Base-by-base conservation (phyloP, 2,888 invertebrate species). In the Abrostola tripartita region DNA sequence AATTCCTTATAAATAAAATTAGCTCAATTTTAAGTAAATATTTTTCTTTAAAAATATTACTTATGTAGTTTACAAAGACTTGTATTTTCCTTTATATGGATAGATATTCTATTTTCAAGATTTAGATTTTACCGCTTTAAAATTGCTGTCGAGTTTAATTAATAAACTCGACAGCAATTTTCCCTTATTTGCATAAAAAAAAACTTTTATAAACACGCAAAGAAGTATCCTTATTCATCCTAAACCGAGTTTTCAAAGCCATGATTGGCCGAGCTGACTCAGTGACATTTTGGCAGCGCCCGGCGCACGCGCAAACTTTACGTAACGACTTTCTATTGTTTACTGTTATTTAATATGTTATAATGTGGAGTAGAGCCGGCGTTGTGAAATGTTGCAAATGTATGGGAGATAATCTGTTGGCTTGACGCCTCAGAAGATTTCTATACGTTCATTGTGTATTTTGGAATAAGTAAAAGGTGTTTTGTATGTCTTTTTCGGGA, bases 321-420 rank as follows among this genome's bases (percentile, higher is more conserved):
- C 81, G 81, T 85, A 85, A 84, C 68, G 47, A 73, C 88, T 88
- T 88, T 88, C 88, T 86, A 87, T 88, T 85, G 85, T 86, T 81
- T 78, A 73, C 65, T 59, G 65, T 71, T 68, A 69, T 67, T 65
- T 62, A 67, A 66, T 68, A 65, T 65, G 64, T 68, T 79, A 55
- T 61, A 60, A 61, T 71, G 35, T 72, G 7, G 40, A 60, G 56
- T 63, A 54, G 36, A 52, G 24, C 24, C 47, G 36, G 56, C 62
- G 37, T 64, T 64, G 51, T 54, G 57, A 70, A 74, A 74, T 64
- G 14, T 74, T 11, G 69, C 58, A 74, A 59, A 58, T 54, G 54
- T 47, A 74, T 71, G 59, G 44, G 52, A 74, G 38, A 44, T 8
- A 12, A 14, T 8, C 36, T 5, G 36, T 52, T 44, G 14, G 42